phyloP scores from a whole-genome alignment of 1,140 invertebrate species.

The Acromyrmex charruanus region DNA sequence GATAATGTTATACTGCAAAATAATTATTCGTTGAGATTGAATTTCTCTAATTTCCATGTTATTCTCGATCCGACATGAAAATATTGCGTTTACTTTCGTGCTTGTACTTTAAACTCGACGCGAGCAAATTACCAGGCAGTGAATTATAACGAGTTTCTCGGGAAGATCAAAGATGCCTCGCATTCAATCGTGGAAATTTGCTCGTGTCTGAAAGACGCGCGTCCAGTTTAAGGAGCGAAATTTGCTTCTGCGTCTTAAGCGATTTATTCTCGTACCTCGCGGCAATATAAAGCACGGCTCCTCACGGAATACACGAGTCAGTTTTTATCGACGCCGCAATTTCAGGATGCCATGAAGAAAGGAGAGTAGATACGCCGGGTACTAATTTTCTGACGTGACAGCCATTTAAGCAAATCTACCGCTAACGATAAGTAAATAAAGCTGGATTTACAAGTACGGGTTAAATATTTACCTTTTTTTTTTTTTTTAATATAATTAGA shows the following conservation, averaged over 20 bases:
- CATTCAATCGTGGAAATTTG: slow-evolving; percentile 55
- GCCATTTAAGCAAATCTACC: slow-evolving; percentile 23
- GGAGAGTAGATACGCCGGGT: not conserved
- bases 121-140: slow-evolving; percentile 30
- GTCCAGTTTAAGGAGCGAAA: slow-evolving; percentile 42
- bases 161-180: slow-evolving; percentile 43
- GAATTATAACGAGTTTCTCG: slow-evolving; percentile 52
- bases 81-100: slow-evolving; percentile 18
- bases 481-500: not conserved
- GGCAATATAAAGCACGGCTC: slow-evolving; percentile 9
- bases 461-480: slow-evolving; percentile 24
- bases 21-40: slow-evolving; percentile 28
- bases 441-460: not conserved
- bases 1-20: not conserved
- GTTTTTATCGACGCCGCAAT: slow-evolving; percentile 52
- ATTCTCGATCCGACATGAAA: slow-evolving; percentile 28
- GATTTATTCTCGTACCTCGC: slow-evolving; percentile 45
- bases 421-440: slow-evolving; percentile 39
- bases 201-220: slow-evolving; percentile 37
- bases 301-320: slow-evolving; percentile 2
- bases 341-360: not conserved
- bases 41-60: slow-evolving; percentile 37
- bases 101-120: slow-evolving; percentile 4
- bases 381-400: slow-evolving; percentile 23
- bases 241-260: slow-evolving; percentile 20